Percentiles rank a stretch among this genome's conserved stretches.
phyloP scores from a whole-genome alignment of 1,140 invertebrate genomes.

The Trinorchestia longiramus region DNA sequence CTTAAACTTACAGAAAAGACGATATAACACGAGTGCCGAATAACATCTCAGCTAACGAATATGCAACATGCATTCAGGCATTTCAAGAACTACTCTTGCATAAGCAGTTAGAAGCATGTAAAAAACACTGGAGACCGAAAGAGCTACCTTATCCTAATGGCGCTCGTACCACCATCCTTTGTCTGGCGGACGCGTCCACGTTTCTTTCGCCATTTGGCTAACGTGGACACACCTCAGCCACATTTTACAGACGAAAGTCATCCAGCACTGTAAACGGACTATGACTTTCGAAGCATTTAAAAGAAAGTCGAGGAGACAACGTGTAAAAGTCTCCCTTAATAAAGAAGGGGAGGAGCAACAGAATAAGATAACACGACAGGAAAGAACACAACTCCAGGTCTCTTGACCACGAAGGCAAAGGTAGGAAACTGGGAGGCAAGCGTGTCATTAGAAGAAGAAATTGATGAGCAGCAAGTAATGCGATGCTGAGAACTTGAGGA shows the following conservation, averaged over 20 bases:
- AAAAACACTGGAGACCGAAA: constrained; percentile 37
- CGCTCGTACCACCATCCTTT: background rate
- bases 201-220: background rate
- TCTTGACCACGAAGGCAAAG: background rate
- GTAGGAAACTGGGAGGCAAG: background rate
- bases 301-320: background rate
- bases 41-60: constrained; percentile 37
- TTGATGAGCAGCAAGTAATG: background rate
- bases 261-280: background rate
- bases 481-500: background rate
- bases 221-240: background rate
- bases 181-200: background rate
- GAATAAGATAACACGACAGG: constrained; percentile 11
- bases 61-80: constrained; percentile 43
- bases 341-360: background rate
- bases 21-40: constrained; percentile 20
- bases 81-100: background rate
- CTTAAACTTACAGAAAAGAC: constrained; percentile 34
- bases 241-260: background rate
- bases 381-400: background rate
- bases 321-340: background rate
- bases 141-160: constrained; percentile 21
- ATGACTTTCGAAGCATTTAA: background rate
- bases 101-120: constrained; percentile 38
- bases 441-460: constrained; percentile 17